Conservation (phyloP, 2,888 invertebrate genomes). For the Caenorhabditis imperialis region DNA sequence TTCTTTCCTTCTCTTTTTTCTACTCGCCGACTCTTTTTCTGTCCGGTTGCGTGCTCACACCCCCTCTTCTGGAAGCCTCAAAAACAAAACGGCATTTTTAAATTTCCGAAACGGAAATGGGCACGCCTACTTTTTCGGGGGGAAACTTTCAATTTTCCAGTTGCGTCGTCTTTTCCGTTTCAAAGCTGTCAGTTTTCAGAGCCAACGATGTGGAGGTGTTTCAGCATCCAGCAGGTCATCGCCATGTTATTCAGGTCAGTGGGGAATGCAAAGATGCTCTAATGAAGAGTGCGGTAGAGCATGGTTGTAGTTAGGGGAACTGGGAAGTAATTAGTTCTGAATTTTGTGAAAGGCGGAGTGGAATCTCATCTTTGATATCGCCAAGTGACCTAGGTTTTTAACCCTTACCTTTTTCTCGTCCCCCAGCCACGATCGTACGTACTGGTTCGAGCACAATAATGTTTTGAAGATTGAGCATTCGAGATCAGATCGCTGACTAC, state of each 20-base stretch:
- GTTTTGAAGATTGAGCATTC: too few relatives aligned
- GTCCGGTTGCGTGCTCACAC: conserved; percentile 29
- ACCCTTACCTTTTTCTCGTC: too few relatives aligned
- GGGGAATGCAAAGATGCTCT: neutral
- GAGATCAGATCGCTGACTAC: too few relatives aligned
- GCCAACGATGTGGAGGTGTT: conserved; percentile 34
- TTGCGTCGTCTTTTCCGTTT: conserved; percentile 17
- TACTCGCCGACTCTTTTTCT: conserved; percentile 15
- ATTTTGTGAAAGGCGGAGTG: too few relatives aligned
- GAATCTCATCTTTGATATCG: too few relatives aligned
- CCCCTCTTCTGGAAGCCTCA: conserved; percentile 33
- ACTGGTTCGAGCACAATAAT: too few relatives aligned
- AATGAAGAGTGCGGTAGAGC: neutral
- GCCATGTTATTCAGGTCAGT: conserved; percentile 31
- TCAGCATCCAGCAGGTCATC: conserved; percentile 31
- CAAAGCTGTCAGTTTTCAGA: neutral
- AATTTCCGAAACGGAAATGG: neutral
- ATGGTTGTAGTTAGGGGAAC: too few relatives aligned
- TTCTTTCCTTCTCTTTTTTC: conserved; percentile 6
- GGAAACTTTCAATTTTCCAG: neutral
- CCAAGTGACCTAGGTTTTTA: too few relatives aligned
- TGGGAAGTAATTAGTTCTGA: too few relatives aligned
- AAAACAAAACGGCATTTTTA: conserved; percentile 21
- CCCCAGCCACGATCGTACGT: too few relatives aligned
- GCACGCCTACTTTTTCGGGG: neutral